Evolutionary conservation across 2,797 vertebrate genomes (phyloP), one percentile per base, ranked within the genome.

Genomic region (Ptychobarbus kaznakovi): DNA sequence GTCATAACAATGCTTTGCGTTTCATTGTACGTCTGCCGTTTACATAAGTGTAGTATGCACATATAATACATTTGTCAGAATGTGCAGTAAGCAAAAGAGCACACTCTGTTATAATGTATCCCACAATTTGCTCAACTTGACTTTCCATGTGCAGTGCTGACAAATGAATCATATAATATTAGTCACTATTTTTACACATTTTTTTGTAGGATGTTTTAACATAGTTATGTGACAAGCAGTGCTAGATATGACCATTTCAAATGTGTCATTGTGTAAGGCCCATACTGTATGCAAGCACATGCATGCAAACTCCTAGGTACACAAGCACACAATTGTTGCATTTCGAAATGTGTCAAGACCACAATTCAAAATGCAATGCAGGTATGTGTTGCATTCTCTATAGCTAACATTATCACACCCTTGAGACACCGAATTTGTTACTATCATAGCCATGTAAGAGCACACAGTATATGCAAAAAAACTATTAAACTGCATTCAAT

Each of bases 171-270:
- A 76, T 5, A 35, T 6, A 35, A 75, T 32, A 75, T 75, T 51
- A 76, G 49, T 38, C 74, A 76, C 46, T 66, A 66, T 66, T 66
- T 66, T 66, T 66, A 18, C 63, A 66, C 63, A 8, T 65, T 28
- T 28, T 72, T 51, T 53, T 12, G 46, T 53, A 10, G 72, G 46
- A 53, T 46, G 70, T 73, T 73, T 28, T 46, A 28, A 74, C 51
- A 77, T 56, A 40, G 32, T 40, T 58, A 2, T 40, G 74, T 40
- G 32, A 76, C 28, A 38, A 56, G 49, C 74, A 22, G 73, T 12
- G 32, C 49, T 35, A 1, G 51, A 77, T 58, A 10, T 6, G 4
- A 58, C 51, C 9, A n/a, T n/a, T 76, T 40, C 6, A 56, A 40
- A 76, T n/a, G 32, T 13, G 15, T 56, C 11, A 2, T 76, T 38